These are phyloP conservation scores for Romanogobio albipinnatus DNA, from an alignment of 2,113 vertebrate species.

Conservation along the genomic window DNA sequence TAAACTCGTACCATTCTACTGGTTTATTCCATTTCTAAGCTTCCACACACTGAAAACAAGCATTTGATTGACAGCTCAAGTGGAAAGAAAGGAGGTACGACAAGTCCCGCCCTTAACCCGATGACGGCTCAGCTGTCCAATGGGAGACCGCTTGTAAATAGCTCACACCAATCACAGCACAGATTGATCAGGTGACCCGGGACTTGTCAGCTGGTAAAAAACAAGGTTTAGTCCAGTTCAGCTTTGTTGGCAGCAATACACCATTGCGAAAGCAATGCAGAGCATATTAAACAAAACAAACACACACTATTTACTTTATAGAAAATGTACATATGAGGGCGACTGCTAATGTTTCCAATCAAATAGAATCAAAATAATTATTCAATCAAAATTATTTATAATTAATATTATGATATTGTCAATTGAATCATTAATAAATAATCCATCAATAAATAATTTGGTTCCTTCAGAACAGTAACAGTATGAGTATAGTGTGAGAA, in stretches of 20 bases:
- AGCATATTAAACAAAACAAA: neutral
- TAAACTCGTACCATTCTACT: neutral
- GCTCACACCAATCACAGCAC: neutral
- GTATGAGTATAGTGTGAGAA: neutral
- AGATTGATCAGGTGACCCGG: slow-evolving; percentile 11
- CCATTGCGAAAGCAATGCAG: neutral
- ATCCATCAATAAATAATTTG: neutral
- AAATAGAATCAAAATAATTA: too few relatives aligned
- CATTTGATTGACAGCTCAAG: slow-evolving; percentile 61
- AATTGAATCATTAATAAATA: neutral
- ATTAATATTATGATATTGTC: neutral
- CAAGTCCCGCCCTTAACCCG: slow-evolving; percentile 2
- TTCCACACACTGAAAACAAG: neutral
- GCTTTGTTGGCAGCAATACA: neutral
- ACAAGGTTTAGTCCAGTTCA: neutral
- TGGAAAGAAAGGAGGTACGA: slow-evolving; percentile 31
- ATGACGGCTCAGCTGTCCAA: slow-evolving; percentile 10
- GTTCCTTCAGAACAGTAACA: neutral
- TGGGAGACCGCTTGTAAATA: neutral
- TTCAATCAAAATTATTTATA: neutral
- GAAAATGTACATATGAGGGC: neutral
- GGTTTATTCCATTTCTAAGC: neutral
- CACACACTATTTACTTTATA: neutral
- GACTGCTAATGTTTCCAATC: neutral
- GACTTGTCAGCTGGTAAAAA: neutral